Conservation (phyloP, 2,888 invertebrate genomes). For the Yponomeuta evonymella region DNA sequence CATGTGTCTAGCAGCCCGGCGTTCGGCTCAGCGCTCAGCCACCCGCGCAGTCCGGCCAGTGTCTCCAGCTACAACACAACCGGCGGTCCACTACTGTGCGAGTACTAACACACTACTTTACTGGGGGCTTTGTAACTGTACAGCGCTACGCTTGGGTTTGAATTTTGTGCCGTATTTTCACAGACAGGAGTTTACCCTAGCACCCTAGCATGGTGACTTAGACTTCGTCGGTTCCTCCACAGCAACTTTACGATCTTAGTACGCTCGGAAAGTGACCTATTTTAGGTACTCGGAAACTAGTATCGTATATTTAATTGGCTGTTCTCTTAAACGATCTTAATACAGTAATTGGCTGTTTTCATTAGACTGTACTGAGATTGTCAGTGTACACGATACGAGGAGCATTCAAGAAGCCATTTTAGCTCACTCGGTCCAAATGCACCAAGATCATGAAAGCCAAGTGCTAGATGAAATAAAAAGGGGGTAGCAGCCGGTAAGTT, state of each 20-base stretch:
- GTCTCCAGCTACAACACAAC: slow-evolving; percentile 74
- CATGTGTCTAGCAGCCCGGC: slow-evolving; percentile 72
- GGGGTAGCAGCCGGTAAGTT: too few relatives aligned
- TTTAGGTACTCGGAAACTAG: too few relatives aligned
- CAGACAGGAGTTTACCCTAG: not conserved
- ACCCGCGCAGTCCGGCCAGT: slow-evolving; percentile 70
- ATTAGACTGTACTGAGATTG: too few relatives aligned
- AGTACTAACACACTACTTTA: slow-evolving; percentile 26
- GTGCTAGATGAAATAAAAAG: too few relatives aligned
- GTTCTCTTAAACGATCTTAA: too few relatives aligned
- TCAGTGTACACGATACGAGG: too few relatives aligned
- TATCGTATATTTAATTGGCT: too few relatives aligned
- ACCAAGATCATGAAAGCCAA: too few relatives aligned
- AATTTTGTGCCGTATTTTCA: not conserved
- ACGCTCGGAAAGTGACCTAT: too few relatives aligned
- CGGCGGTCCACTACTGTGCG: slow-evolving; percentile 27
- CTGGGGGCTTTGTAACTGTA: not conserved
- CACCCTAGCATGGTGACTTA: not conserved
- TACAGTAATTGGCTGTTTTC: too few relatives aligned
- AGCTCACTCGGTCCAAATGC: too few relatives aligned
- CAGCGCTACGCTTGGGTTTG: not conserved
- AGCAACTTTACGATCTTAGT: not conserved
- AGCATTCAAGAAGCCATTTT: too few relatives aligned
- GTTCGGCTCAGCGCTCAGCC: slow-evolving; percentile 70
- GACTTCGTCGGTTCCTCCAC: not conserved